phyloP scores from a whole-genome alignment of 2,797 vertebrate species.

The Okamejei kenojei region DNA sequence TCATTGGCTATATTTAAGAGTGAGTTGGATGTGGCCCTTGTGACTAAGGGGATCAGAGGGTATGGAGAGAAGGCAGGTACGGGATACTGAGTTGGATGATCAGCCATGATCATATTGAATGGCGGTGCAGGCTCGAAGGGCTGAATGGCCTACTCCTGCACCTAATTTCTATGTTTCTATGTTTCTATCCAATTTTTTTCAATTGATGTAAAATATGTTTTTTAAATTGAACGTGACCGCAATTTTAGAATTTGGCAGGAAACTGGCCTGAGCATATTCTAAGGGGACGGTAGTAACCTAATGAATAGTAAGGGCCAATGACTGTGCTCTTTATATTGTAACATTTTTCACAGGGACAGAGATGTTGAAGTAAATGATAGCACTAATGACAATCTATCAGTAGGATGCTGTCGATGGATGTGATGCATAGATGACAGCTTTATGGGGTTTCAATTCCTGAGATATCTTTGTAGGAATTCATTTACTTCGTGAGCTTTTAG shows the following conservation, averaged over 20 bases:
- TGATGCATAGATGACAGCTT: not conserved
- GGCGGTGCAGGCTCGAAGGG: too few relatives aligned
- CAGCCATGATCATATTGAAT: too few relatives aligned
- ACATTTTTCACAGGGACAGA: not conserved
- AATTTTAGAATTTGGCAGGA: not conserved
- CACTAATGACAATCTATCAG: not conserved
- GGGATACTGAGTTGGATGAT: too few relatives aligned
- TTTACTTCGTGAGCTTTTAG: not conserved
- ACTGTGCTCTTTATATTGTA: not conserved
- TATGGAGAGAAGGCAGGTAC: too few relatives aligned
- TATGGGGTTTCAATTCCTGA: not conserved
- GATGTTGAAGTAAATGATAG: not conserved
- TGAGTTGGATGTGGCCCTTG: too few relatives aligned
- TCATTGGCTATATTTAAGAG: too few relatives aligned
- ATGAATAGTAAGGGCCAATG: not conserved
- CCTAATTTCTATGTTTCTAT: too few relatives aligned
- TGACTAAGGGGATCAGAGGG: too few relatives aligned
- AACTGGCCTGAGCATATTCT: not conserved
- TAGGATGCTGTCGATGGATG: not conserved
- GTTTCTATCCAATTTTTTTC: not conserved
- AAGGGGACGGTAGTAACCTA: not conserved
- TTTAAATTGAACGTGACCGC: not conserved
- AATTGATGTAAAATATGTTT: not conserved
- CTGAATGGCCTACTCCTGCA: too few relatives aligned
- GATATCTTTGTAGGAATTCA: not conserved